Percentiles rank a stretch among this genome's conserved stretches.
Evolutionary conservation across 2,797 vertebrate genomes (phyloP).

Genomic region (Momotus momota): DNA sequence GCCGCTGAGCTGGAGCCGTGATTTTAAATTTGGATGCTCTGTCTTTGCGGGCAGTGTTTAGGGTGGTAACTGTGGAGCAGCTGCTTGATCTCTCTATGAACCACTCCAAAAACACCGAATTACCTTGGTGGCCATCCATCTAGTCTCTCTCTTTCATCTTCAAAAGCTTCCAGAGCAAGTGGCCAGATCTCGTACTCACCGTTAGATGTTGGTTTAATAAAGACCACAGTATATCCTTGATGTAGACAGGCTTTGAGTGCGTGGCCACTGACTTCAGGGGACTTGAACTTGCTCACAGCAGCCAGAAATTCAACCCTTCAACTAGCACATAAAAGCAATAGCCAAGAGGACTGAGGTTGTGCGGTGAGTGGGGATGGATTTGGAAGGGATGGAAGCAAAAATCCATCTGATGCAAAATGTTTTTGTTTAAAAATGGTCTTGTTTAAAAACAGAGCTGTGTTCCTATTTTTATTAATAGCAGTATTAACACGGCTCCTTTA

Average conservation of each 20-base stretch:
- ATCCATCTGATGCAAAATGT: neutral
- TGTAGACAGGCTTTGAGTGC: neutral
- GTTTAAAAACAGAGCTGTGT: neutral
- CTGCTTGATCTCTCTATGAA: neutral
- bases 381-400: neutral
- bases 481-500: neutral
- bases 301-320: neutral
- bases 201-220: neutral
- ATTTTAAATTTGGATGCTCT: neutral
- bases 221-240: neutral
- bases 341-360: neutral
- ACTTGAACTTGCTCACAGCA: neutral
- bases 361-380: neutral
- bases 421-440: neutral
- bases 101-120: neutral
- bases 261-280: neutral
- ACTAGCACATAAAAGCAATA: neutral
- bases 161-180: neutral
- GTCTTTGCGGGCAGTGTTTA: neutral
- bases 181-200: neutral
- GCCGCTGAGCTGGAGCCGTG: neutral
- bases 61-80: neutral
- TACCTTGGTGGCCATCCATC: neutral
- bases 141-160: neutral
- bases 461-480: neutral